phyloP scores from a whole-genome alignment of 2,797 vertebrate species.

The Dryobates pubescens region DNA sequence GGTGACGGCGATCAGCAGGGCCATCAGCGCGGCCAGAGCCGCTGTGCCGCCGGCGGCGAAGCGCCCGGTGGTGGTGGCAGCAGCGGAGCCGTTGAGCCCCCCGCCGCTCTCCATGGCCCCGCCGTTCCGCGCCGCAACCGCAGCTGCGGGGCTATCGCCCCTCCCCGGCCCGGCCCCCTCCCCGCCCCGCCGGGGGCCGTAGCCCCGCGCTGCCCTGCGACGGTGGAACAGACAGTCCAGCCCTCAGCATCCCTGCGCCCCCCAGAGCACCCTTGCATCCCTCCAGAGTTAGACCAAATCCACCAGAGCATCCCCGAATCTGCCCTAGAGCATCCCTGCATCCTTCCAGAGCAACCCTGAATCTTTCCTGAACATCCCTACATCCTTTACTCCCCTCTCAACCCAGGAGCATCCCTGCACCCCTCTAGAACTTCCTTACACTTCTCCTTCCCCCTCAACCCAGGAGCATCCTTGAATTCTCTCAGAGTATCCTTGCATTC shows the following conservation, averaged over 20 bases:
- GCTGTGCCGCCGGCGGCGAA: constrained; percentile 73
- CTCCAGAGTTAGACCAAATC: too few relatives aligned
- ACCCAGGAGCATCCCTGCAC: not conserved
- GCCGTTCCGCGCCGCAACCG: not conserved
- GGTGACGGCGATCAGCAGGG: constrained; percentile 77
- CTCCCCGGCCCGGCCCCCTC: constrained; percentile 41
- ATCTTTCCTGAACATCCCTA: too few relatives aligned
- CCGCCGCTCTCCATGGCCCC: constrained; percentile 73
- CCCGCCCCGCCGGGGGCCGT: not conserved
- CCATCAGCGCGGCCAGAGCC: constrained; percentile 77
- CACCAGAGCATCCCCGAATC: not conserved
- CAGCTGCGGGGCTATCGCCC: constrained; percentile 53
- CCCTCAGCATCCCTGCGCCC: not conserved
- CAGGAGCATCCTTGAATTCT: not conserved
- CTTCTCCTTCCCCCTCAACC: not conserved
- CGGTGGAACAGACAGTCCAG: not conserved
- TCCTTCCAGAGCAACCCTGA: too few relatives aligned
- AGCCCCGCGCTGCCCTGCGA: not conserved
- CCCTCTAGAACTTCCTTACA: not conserved
- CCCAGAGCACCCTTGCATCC: not conserved
- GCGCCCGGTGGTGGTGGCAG: constrained; percentile 22
- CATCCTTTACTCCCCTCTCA: not conserved
- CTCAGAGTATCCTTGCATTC: not conserved
- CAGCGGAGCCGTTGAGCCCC: constrained; percentile 61
- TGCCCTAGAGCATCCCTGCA: not conserved